Base-by-base conservation (phyloP, 2,888 invertebrate species). In the Tetanocera ferruginea region DNA sequence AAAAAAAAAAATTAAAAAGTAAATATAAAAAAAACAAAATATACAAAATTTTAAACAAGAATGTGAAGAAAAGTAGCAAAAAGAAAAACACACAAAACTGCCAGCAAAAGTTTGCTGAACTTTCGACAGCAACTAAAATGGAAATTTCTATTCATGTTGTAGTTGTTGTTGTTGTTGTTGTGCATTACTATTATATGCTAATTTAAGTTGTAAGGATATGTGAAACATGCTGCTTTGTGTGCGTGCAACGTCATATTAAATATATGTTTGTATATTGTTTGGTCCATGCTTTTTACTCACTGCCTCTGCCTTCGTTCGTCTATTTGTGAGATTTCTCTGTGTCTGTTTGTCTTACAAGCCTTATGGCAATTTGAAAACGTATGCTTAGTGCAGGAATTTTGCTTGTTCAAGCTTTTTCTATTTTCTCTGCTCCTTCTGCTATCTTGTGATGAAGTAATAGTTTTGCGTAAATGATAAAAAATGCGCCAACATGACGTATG, bases 151-250 rank as follows among this genome's bases (percentile, higher is more conserved):
- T 67, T 31, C n/a, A n/a, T 67, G 67, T 72, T 57, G 72, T 72
- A 57, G 72, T 72, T 72, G 55, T 57, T 19, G 43, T 67, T 67
- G 66, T 31, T 34, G 17, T 9, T 67, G 67, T 55, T 49, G 64
- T 51, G 60, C 31, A 28, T 43, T n/a, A n/a, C 55, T 66, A 67
- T 75, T 75, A 55, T 55, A 75, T 75, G 67, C 75, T 66, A 75
- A 75, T 75, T 75, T 75, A 37, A 34, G 51, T 55, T 66, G 52
- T 75, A 75, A 67, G 31, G 31, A 49, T 66, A 25, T 67, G 66
- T 51, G 72, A 52, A 51, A 51, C 66, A 64, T 9, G 34, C 34
- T 66, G 64, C 57, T 55, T 14, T 19, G 31, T 11, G 69, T 49
- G 69, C 23, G 28, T 66, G 66, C 34, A 9, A 43, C 43, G 43